Percentiles rank a stretch among this genome's conserved stretches.
Evolutionary conservation across 2,113 vertebrate genomes (phyloP).

Genomic region (Theristicus caerulescens): DNA sequence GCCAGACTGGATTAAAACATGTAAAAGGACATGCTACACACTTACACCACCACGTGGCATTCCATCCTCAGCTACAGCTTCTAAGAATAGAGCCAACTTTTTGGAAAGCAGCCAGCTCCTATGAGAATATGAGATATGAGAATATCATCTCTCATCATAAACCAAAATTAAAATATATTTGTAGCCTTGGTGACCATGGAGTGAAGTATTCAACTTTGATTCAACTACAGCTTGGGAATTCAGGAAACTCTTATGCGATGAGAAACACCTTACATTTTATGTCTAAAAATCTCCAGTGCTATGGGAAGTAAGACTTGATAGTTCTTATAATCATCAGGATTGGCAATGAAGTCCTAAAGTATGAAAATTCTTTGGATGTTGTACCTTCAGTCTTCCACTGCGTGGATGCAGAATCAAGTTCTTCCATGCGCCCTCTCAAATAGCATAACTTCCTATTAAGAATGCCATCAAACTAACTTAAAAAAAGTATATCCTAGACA

Average conservation of each 20-base stretch:
- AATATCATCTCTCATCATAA: neutral
- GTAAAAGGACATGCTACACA: neutral
- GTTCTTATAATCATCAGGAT: neutral
- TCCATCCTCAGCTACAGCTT: neutral
- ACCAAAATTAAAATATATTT: neutral
- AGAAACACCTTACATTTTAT: neutral
- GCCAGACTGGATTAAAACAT: neutral
- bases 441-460: neutral
- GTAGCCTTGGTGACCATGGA: neutral
- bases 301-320: neutral
- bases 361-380: neutral
- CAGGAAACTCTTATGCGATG: neutral
- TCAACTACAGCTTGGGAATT: neutral
- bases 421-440: neutral
- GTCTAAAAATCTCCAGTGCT: neutral
- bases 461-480: neutral
- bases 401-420: neutral
- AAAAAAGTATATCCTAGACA: neutral
- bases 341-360: neutral
- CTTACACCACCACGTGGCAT: neutral
- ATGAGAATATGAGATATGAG: neutral
- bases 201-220: neutral
- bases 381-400: neutral
- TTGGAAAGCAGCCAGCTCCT: neutral
- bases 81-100: neutral